Evolutionary conservation across 2,797 vertebrate species (phyloP), one percentile per base, ranked within the genome.

Genomic region (Ispidina picta): DNA sequence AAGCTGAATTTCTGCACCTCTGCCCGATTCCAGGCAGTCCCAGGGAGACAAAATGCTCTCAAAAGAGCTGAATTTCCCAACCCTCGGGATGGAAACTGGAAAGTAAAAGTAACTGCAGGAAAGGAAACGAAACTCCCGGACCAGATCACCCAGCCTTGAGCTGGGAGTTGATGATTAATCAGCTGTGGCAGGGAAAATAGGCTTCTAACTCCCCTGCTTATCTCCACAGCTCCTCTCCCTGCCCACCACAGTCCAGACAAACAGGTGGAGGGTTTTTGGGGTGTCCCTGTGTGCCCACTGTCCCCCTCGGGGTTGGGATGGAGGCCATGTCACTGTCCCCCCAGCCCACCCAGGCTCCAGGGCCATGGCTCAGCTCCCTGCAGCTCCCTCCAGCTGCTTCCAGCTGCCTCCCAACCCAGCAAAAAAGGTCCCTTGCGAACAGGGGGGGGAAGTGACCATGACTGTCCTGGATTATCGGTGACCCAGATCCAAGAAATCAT

Each of bases 101-200:
- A 93, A 89, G 58, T 39, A 56, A 91, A 93, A 91, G 49, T 86
- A 60, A 73, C 49, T 86, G 33, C 52, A 73, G 63, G 35, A 56
- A 51, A 64, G 58, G 73, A 90, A 93, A 80, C 6, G 7, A 92
- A 95, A 90, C 60, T 58, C 4, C 25, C 28, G 31, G 66, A 5
- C 4, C 0, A 20, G 60, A 29, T 68, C 83, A 64, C 39, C 18
- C 23, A 56, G 26, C 29, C 39, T 49, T 17, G 60, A 70, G 52
- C 43, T 59, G 4, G 4, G 35, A 44, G 4, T 1, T 2, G 10
- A 16, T 78, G 59, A 41, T 49, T 81, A 78, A 83, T 39, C 63
- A 71, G 21, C 44, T 66, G 29, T 52, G 54, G 11, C 76, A 68
- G 52, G 52, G 29, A 59, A 70, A 83, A 60, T 37, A 56, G 33